Percentiles rank a stretch among this genome's conserved stretches.
Conservation (phyloP, 2,888 invertebrate genomes). For the Caenorhabditis imperialis region DNA sequence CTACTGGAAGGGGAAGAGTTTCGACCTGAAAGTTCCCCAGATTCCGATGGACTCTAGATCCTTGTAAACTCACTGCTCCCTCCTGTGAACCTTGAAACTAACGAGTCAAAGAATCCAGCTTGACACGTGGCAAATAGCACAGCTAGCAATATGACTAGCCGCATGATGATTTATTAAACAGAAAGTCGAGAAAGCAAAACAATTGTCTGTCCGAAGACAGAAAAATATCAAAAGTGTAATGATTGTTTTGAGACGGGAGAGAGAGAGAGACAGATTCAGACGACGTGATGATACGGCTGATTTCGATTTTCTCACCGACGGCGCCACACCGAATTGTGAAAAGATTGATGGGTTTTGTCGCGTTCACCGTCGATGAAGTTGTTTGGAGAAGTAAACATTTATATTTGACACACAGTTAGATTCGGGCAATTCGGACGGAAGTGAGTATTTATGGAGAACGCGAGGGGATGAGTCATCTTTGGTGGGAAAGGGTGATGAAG, state of each 20-base stretch:
- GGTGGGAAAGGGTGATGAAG: too few species aligned
- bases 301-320: not conserved
- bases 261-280: not conserved
- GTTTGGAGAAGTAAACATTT: conserved; percentile 14
- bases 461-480: too few species aligned
- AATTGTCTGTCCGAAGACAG: too few species aligned
- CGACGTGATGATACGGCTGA: conserved; percentile 4
- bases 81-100: conserved; percentile 42
- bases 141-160: conserved; percentile 3
- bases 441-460: too few species aligned
- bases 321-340: not conserved
- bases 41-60: too few species aligned
- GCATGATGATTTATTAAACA: conserved; percentile 5
- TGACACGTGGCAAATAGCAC: conserved; percentile 16
- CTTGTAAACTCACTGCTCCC: not conserved
- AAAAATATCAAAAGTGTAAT: conserved; percentile 14
- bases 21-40: conserved; percentile 14
- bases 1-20: conserved; percentile 16
- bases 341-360: conserved; percentile 21
- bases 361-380: conserved; percentile 9
- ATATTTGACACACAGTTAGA: not conserved
- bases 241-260: conserved; percentile 1
- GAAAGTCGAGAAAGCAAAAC: not conserved
- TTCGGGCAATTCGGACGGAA: conserved; percentile 45
- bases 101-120: conserved; percentile 50